Conservation (phyloP, 1,140 invertebrate genomes). For the Pomacea maculata region DNA sequence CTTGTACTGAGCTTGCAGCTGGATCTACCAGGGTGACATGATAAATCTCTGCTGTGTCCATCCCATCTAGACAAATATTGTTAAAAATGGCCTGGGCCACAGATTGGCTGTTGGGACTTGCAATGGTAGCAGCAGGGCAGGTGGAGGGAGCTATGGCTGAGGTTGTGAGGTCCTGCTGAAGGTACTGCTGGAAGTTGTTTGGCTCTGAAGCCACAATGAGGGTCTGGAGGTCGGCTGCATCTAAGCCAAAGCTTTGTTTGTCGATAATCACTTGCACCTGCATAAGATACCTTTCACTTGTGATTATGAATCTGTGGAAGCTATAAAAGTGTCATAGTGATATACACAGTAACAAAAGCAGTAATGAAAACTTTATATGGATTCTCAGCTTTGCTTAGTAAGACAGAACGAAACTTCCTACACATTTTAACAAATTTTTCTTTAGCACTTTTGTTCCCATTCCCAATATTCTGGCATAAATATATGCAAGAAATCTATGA, state of each 20-base stretch:
- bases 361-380: too few species aligned
- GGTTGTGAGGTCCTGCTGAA: not conserved
- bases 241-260: not conserved
- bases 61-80: not conserved
- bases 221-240: constrained; percentile 3
- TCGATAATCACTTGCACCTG: constrained; percentile 13
- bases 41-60: constrained; percentile 28
- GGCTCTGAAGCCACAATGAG: not conserved
- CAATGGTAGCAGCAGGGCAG: not conserved
- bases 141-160: not conserved
- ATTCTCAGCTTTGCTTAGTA: too few species aligned
- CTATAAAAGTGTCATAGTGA: too few species aligned
- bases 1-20: not conserved
- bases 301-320: too few species aligned
- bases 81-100: constrained; percentile 11
- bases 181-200: constrained; percentile 3
- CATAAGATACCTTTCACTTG: not conserved
- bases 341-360: too few species aligned
- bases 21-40: constrained; percentile 33
- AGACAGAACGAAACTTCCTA: too few species aligned
- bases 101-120: not conserved
- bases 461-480: too few species aligned
- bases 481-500: too few species aligned
- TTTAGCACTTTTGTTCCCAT: too few species aligned
- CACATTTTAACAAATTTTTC: too few species aligned